These are phyloP conservation scores for Platyscelio sp. DNA, from an alignment of 2,888 invertebrate species.

Conservation along the genomic window DNA sequence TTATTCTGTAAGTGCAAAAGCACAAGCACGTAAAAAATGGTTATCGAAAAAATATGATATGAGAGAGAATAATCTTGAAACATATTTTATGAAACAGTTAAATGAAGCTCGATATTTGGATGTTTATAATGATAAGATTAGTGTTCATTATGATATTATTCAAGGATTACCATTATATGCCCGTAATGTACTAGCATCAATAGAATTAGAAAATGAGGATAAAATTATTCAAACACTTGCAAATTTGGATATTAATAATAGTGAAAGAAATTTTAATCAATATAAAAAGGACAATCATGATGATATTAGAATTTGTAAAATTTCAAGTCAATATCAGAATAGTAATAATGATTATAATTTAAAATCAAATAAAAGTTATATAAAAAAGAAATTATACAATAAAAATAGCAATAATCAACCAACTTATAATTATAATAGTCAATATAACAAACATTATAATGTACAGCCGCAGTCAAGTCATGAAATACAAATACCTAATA, in stretches of 20 bases:
- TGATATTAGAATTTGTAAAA: constrained; percentile 29
- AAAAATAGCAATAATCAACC: not conserved
- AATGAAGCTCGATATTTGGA: constrained; percentile 36
- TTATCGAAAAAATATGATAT: constrained; percentile 2
- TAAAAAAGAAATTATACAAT: not conserved
- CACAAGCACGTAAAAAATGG: constrained; percentile 41
- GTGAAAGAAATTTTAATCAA: constrained; percentile 25
- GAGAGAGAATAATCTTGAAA: constrained; percentile 30
- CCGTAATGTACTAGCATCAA: constrained; percentile 32
- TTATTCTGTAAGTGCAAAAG: constrained; percentile 37
- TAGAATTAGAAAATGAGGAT: constrained; percentile 30
- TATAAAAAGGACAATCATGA: not conserved
- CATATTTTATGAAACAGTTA: constrained; percentile 42
- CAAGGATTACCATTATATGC: constrained; percentile 52
- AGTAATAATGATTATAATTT: not conserved
- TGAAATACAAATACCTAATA: not conserved
- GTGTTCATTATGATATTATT: constrained; percentile 43
- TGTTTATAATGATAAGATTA: constrained; percentile 18
- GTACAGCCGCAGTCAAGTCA: not conserved
- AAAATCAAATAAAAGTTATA: not conserved
- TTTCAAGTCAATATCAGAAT: not conserved
- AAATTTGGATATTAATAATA: constrained; percentile 40
- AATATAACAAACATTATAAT: not conserved
- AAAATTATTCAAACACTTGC: constrained; percentile 40
- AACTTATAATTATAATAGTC: not conserved